phyloP scores from a whole-genome alignment of 2,797 vertebrate genomes.

The Cyclura pinguis region DNA sequence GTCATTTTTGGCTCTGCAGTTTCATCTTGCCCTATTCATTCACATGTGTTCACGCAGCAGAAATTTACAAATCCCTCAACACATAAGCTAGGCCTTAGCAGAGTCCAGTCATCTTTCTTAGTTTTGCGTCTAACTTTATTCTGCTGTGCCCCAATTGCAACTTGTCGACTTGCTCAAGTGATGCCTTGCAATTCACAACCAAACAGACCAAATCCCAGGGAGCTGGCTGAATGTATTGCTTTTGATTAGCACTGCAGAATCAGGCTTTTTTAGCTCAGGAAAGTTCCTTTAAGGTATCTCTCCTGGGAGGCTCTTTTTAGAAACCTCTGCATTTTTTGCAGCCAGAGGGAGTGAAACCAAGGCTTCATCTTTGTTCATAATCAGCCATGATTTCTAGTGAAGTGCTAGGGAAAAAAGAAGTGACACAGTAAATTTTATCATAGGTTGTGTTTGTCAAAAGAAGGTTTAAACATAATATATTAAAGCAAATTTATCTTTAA shows the following conservation, averaged over 20 bases:
- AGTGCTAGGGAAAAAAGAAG: not conserved
- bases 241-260: conserved; percentile 32
- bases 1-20: not conserved
- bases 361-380: not conserved
- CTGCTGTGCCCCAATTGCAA: not conserved
- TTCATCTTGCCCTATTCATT: not conserved
- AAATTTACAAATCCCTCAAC: conserved; percentile 2
- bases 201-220: conserved; percentile 27
- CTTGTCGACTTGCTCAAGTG: not conserved
- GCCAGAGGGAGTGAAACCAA: not conserved
- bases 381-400: conserved; percentile 3
- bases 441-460: not conserved
- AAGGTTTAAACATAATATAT: not conserved
- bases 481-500: not conserved
- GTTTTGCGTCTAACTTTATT: not conserved
- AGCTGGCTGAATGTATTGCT: not conserved
- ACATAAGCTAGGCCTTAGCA: not conserved
- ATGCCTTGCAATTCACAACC: conserved; percentile 14
- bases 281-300: conserved; percentile 36
- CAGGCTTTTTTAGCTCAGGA: conserved; percentile 29
- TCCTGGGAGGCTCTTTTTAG: conserved; percentile 29
- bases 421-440: not conserved
- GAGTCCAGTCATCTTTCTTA: not conserved
- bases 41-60: not conserved
- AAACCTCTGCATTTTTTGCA: conserved; percentile 36